Evolutionary conservation across 1,140 invertebrate genomes (phyloP).

Genomic region (Hycleus cichorii): DNA sequence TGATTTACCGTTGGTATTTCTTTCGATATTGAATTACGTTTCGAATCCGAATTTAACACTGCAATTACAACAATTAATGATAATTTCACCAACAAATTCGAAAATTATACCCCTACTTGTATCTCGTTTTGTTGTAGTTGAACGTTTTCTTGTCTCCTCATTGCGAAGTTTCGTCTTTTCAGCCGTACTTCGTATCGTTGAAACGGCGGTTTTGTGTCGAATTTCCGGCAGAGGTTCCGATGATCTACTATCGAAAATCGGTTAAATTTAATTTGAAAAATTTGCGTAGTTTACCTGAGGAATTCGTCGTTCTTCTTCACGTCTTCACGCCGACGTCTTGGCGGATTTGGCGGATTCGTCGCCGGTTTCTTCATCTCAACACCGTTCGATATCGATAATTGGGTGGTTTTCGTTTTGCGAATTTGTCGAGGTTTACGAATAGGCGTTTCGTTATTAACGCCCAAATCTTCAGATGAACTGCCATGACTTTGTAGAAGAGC

Average conservation of each 20-base stretch:
- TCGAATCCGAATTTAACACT: not conserved
- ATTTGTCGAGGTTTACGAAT: slow-evolving; percentile 34
- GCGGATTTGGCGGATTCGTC: slow-evolving; percentile 13
- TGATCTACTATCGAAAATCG: not conserved
- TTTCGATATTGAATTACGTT: not conserved
- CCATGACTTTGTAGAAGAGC: slow-evolving; percentile 41
- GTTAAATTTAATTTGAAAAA: not conserved
- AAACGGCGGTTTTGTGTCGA: slow-evolving; percentile 41
- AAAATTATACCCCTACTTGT: slow-evolving; percentile 21
- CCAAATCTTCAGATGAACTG: slow-evolving; percentile 46
- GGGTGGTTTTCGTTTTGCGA: slow-evolving; percentile 33
- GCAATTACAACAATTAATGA: not conserved
- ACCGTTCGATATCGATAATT: slow-evolving; percentile 29
- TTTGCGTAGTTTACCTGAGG: not conserved
- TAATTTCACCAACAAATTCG: not conserved
- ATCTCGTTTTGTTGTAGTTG: slow-evolving; percentile 19
- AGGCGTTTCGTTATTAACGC: slow-evolving; percentile 34
- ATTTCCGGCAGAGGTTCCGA: slow-evolving; percentile 36
- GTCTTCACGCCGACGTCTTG: slow-evolving; percentile 20
- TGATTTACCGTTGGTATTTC: slow-evolving; percentile 12
- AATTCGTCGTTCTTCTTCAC: slow-evolving; percentile 21
- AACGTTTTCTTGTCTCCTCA: slow-evolving; percentile 29
- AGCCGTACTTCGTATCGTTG: slow-evolving; percentile 41
- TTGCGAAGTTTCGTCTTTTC: slow-evolving; percentile 31
- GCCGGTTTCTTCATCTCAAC: slow-evolving; percentile 29